These are phyloP conservation scores for Sabellastarte sp. DNA, from an alignment of 2,888 invertebrate genomes.

Conservation along the genomic window DNA sequence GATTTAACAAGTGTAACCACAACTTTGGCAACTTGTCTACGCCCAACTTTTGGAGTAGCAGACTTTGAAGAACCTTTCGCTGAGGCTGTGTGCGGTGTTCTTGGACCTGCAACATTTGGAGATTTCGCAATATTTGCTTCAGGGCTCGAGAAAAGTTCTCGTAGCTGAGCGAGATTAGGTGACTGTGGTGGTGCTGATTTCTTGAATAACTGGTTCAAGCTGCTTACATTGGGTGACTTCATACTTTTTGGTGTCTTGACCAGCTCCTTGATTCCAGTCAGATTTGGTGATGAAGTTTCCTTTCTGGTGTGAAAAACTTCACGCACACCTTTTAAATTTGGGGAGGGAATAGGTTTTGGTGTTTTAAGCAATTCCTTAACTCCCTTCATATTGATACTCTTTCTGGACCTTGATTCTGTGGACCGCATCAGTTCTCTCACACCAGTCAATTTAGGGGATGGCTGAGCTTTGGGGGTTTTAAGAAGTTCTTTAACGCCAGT, in stretches of 20 bases:
- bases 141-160: slow-evolving; percentile 24
- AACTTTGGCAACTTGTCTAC: not conserved
- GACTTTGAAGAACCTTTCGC: not conserved
- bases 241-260: slow-evolving; percentile 28
- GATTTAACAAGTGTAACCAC: not conserved
- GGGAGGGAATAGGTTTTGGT: slow-evolving; percentile 17
- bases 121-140: slow-evolving; percentile 9
- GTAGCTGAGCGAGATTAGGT: slow-evolving; percentile 20
- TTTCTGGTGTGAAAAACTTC: slow-evolving; percentile 23
- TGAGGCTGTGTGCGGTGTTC: not conserved
- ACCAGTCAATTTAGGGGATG: slow-evolving; percentile 21
- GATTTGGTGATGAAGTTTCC: slow-evolving; percentile 12
- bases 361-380: slow-evolving; percentile 26
- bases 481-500: slow-evolving; percentile 23
- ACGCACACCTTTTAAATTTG: slow-evolving; percentile 15
- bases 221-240: slow-evolving; percentile 11
- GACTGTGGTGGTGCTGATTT: slow-evolving; percentile 17
- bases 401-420: slow-evolving; percentile 12
- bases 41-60: not conserved
- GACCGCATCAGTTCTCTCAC: slow-evolving; percentile 24
- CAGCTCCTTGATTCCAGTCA: slow-evolving; percentile 20
- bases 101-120: not conserved
- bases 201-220: slow-evolving; percentile 38
- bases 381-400: slow-evolving; percentile 18
- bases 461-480: slow-evolving; percentile 25